Percentiles rank a stretch among this genome's conserved stretches.
These are phyloP conservation scores for Chondrosia reniformis DNA, from an alignment of 37 sponge, comb jelly and placozoan species.

Conservation along the genomic window DNA sequence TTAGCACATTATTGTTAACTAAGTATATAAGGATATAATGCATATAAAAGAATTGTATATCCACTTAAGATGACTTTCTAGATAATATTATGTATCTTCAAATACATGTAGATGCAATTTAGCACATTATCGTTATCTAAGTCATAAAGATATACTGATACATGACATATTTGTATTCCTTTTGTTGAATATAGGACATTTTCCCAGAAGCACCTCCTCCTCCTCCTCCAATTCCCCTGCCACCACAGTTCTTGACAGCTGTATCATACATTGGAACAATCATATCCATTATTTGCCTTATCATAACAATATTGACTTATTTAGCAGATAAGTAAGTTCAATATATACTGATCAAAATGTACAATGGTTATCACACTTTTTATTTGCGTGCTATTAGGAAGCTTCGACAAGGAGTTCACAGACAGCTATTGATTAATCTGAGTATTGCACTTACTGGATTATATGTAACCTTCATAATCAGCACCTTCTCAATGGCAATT, in stretches of 20 bases:
- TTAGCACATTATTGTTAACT: too few species aligned
- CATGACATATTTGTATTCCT: too few species aligned
- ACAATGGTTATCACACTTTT: too few species aligned
- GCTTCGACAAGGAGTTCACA: slow-evolving; percentile 26
- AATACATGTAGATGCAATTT: too few species aligned
- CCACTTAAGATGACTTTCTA: too few species aligned
- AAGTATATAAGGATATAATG: too few species aligned
- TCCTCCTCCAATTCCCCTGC: background rate
- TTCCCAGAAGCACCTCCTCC: too few species aligned
- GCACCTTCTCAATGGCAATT: background rate
- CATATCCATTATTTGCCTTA: slow-evolving; percentile 46
- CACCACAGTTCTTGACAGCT: slow-evolving; percentile 17
- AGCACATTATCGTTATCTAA: too few species aligned
- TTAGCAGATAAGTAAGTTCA: slow-evolving; percentile 54
- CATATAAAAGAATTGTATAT: too few species aligned
- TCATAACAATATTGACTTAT: slow-evolving; percentile 29
- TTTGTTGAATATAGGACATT: too few species aligned
- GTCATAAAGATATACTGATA: too few species aligned
- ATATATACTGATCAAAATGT: too few species aligned
- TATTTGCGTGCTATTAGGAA: slow-evolving; percentile 31
- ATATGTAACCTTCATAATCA: slow-evolving; percentile 34
- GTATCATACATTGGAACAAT: slow-evolving; percentile 43
- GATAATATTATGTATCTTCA: background rate
- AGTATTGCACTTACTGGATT: slow-evolving; percentile 38
- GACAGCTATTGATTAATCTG: slow-evolving; percentile 53